Evolutionary conservation across 1,140 invertebrate species (phyloP), one percentile per base, ranked within the genome.

Genomic region (Papilio glaucus): DNA sequence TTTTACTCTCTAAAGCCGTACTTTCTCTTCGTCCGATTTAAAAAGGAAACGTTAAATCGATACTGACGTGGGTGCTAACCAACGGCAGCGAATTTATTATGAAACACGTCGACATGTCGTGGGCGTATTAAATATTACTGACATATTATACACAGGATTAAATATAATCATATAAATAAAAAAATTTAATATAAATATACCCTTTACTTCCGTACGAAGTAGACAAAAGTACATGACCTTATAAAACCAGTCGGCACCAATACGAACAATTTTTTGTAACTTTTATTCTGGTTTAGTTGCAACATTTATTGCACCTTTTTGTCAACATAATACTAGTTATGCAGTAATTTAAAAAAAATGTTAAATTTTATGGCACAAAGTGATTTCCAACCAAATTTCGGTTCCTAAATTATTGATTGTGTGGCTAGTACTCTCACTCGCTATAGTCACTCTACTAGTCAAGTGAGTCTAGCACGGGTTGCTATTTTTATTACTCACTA

Each of bases 1-100:
- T 65, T 65, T 65, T 65, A 39, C 33, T 65, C 62, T 38, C 62
- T 15, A 37, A 33, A 61, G 33, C 6, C 29, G 29, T 33, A 61
- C 26, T 61, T 29, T 61, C 49, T 57, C 49, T 57, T 57, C 21
- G 45, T 49, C 18, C 8, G 49, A 26, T 4, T 57, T 21, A 53
- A 53, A 57, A 57, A 53, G 24, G 21, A 24, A 57, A 26, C 24
- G 49, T 57, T 10, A 4, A 24, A 0, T 57, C 21, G 10, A 57
- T 12, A 57, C 18, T 13, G 24, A 57, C 21, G 49, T 57, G 49
- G 49, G 49, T 57, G 21, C 49, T 3, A 49, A 49, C 21, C n/a
- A n/a, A n/a, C n/a, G 49, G 21, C 49, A 57, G 4, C 49, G 49
- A 12, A 57, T 57, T 26, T 5, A 33, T 33, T 33, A 1, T 24